Evolutionary conservation across 1,140 invertebrate species (phyloP).

Genomic region (Hycleus phaleratus): DNA sequence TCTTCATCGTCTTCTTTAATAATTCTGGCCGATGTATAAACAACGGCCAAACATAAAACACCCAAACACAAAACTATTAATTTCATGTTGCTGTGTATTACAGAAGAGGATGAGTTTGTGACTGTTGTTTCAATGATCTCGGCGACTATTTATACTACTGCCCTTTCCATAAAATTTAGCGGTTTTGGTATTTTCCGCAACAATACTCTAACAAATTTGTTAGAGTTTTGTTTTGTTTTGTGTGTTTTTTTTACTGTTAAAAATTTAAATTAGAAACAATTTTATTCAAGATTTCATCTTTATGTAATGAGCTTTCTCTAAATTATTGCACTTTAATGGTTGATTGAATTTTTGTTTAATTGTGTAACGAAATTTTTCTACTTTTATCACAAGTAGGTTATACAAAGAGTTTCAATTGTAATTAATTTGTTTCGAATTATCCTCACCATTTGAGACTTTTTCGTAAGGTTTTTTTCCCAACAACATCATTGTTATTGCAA

Average conservation of each 20-base stretch:
- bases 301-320: slow-evolving; percentile 26
- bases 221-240: slow-evolving; percentile 16
- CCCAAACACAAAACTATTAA: slow-evolving; percentile 28
- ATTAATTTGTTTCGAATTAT: too few species aligned
- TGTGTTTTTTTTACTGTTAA: slow-evolving; percentile 19
- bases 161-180: slow-evolving; percentile 22
- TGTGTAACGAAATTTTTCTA: slow-evolving; percentile 12
- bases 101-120: slow-evolving; percentile 3
- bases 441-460: too few species aligned
- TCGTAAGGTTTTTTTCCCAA: too few species aligned
- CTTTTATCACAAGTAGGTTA: slow-evolving; percentile 8
- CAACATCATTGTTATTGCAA: too few species aligned
- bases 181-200: slow-evolving; percentile 24
- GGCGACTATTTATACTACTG: slow-evolving; percentile 30
- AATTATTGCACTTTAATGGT: slow-evolving; percentile 20
- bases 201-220: slow-evolving; percentile 10
- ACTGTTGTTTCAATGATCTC: slow-evolving; percentile 19
- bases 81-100: slow-evolving; percentile 23
- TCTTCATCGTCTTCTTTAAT: slow-evolving; percentile 19
- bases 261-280: neutral
- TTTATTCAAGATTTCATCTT: slow-evolving; percentile 14
- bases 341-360: slow-evolving; percentile 20
- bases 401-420: neutral
- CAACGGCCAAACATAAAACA: slow-evolving; percentile 25
- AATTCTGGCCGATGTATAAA: slow-evolving; percentile 18